These are phyloP conservation scores for Cryptosula pallasiana DNA, from an alignment of 2,888 invertebrate genomes.

Conservation along the genomic window DNA sequence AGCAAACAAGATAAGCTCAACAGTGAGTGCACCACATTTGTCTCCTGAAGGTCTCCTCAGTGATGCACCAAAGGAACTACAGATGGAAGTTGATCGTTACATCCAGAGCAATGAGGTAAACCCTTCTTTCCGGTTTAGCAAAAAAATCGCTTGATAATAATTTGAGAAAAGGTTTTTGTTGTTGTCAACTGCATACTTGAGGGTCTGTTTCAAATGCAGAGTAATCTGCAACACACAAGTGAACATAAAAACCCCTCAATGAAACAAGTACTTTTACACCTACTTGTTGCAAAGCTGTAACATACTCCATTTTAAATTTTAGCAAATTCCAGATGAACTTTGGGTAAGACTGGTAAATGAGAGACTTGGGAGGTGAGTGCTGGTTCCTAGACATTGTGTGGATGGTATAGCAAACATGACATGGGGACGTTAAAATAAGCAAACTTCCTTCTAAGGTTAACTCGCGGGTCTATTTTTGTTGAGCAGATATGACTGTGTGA, in stretches of 20 bases:
- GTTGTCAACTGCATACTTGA: too few species aligned
- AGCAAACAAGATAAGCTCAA: slow-evolving; percentile 44
- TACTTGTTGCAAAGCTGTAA: too few species aligned
- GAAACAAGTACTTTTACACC: not conserved
- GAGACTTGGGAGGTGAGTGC: not conserved
- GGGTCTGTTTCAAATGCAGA: not conserved
- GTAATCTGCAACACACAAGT: not conserved
- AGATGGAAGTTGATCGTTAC: slow-evolving; percentile 36
- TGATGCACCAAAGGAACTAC: slow-evolving; percentile 41
- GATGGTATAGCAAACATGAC: too few species aligned
- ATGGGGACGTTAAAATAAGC: too few species aligned
- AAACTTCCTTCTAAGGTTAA: too few species aligned
- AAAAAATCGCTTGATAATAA: too few species aligned
- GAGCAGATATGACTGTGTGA: slow-evolving; percentile 47
- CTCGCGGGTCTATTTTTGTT: too few species aligned
- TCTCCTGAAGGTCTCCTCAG: slow-evolving; percentile 42
- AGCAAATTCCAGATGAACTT: not conserved
- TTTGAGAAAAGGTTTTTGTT: too few species aligned
- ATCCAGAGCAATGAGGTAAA: slow-evolving; percentile 37
- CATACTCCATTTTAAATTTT: not conserved
- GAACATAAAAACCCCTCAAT: not conserved
- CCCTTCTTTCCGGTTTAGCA: not conserved
- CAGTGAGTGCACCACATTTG: slow-evolving; percentile 44
- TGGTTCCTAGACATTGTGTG: too few species aligned
- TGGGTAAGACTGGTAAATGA: not conserved